These are phyloP conservation scores for Eclectus roratus DNA, from an alignment of 2,113 vertebrate species.

Conservation along the genomic window DNA sequence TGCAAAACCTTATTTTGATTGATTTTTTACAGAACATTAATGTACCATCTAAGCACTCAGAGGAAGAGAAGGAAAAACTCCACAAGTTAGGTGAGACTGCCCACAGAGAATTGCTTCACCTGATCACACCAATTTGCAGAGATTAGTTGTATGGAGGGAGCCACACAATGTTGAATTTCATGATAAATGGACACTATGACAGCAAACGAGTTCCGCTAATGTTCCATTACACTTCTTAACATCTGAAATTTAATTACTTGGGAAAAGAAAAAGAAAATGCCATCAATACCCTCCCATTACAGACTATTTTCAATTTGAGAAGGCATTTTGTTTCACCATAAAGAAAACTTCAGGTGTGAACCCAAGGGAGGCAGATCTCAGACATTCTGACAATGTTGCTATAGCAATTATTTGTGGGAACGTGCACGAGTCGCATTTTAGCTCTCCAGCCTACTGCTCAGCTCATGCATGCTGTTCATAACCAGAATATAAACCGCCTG, in stretches of 20 bases:
- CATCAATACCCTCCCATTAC: conserved; percentile 12
- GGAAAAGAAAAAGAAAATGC: background rate
- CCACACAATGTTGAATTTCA: background rate
- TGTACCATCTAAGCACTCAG: background rate
- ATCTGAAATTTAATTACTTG: conserved; percentile 61
- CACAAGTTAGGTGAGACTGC: background rate
- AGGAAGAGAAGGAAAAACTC: background rate
- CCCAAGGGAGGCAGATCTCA: conserved; percentile 63
- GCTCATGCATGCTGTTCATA: conserved; percentile 40
- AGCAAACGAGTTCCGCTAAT: background rate
- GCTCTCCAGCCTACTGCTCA: conserved; percentile 34
- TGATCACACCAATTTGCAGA: conserved; percentile 17
- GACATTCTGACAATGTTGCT: conserved; percentile 69
- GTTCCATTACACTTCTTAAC: conserved; percentile 52
- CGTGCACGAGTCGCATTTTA: conserved; percentile 27
- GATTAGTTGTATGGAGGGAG: conserved; percentile 19
- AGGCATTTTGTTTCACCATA: conserved; percentile 64
- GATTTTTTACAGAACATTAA: background rate
- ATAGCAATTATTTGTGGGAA: conserved; percentile 72
- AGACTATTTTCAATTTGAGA: conserved; percentile 48
- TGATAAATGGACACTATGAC: conserved; percentile 17
- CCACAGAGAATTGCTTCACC: background rate
- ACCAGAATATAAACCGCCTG: conserved; percentile 49
- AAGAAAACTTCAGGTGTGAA: conserved; percentile 69
- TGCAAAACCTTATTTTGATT: background rate